phyloP scores from a whole-genome alignment of 2,888 invertebrate species.

The Caenorhabditis virilis region DNA sequence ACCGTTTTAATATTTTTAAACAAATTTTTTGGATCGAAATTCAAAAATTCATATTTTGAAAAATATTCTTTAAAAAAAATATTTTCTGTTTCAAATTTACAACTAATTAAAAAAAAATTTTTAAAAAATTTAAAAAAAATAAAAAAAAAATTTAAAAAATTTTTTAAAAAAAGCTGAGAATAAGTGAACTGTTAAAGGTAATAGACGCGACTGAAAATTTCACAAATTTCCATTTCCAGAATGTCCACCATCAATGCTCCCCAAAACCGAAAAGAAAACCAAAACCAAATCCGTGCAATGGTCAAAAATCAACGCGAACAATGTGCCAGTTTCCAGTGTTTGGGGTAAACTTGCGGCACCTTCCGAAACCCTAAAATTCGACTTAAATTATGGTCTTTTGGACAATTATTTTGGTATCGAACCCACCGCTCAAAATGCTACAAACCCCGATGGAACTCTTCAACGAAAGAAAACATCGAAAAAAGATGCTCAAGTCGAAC shows the following conservation, averaged over 20 bases:
- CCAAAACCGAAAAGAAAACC: constrained; percentile 37
- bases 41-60: too few relatives aligned
- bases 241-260: constrained; percentile 38
- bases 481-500: constrained; percentile 37
- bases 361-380: constrained; percentile 3
- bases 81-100: too few relatives aligned
- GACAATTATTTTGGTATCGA: constrained; percentile 36
- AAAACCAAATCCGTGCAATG: constrained; percentile 43
- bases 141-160: too few relatives aligned
- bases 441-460: too few relatives aligned
- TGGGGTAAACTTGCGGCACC: constrained; percentile 27
- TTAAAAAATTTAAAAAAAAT: too few relatives aligned
- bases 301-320: constrained; percentile 31
- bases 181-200: too few relatives aligned
- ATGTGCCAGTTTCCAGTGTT: constrained; percentile 20
- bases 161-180: too few relatives aligned
- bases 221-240: constrained; percentile 3
- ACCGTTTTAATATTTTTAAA: too few relatives aligned
- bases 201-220: too few relatives aligned
- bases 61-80: too few relatives aligned
- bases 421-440: background rate
- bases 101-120: too few relatives aligned
- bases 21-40: too few relatives aligned
- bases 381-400: constrained; percentile 27
- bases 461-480: background rate